Evolutionary conservation across 2,888 invertebrate genomes (phyloP).

Genomic region (Drosophila eohydei): DNA sequence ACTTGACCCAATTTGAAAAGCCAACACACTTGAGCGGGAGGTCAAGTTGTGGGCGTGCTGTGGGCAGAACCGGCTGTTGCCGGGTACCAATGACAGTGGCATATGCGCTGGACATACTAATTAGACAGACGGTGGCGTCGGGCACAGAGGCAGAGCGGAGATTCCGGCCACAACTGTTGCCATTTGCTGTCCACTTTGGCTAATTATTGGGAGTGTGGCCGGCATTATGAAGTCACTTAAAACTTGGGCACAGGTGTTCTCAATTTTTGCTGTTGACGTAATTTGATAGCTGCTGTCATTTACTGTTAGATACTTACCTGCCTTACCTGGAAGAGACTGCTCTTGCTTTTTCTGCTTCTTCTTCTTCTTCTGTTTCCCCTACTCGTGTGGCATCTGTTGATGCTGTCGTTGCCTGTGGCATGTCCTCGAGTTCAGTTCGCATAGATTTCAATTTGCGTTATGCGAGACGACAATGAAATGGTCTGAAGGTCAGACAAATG

Average conservation of each 20-base stretch:
- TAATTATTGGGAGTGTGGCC: slow-evolving; percentile 45
- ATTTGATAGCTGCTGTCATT: slow-evolving; percentile 54
- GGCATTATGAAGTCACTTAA: slow-evolving; percentile 66
- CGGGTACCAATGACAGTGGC: slow-evolving; percentile 39
- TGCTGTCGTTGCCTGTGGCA: slow-evolving; percentile 8
- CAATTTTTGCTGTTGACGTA: slow-evolving; percentile 66
- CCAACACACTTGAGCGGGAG: slow-evolving; percentile 47
- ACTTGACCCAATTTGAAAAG: slow-evolving; percentile 72
- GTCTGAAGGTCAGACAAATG: slow-evolving; percentile 30
- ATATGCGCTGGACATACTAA: slow-evolving; percentile 50
- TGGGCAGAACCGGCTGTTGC: not conserved
- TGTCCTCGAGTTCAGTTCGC: slow-evolving; percentile 43
- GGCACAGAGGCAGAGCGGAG: not conserved
- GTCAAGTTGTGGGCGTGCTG: slow-evolving; percentile 40
- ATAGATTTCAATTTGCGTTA: slow-evolving; percentile 23
- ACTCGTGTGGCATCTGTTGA: slow-evolving; percentile 49
- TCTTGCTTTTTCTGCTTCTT: not conserved
- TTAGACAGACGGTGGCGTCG: slow-evolving; percentile 11
- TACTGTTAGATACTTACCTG: slow-evolving; percentile 39
- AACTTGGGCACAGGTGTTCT: slow-evolving; percentile 65
- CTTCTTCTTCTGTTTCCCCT: not conserved
- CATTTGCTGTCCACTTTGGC: slow-evolving; percentile 36
- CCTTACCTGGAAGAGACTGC: slow-evolving; percentile 33
- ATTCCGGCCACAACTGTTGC: slow-evolving; percentile 26
- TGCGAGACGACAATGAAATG: slow-evolving; percentile 28